Evolutionary conservation across 2,113 vertebrate species (phyloP).

Genomic region (Noctilio leporinus): DNA sequence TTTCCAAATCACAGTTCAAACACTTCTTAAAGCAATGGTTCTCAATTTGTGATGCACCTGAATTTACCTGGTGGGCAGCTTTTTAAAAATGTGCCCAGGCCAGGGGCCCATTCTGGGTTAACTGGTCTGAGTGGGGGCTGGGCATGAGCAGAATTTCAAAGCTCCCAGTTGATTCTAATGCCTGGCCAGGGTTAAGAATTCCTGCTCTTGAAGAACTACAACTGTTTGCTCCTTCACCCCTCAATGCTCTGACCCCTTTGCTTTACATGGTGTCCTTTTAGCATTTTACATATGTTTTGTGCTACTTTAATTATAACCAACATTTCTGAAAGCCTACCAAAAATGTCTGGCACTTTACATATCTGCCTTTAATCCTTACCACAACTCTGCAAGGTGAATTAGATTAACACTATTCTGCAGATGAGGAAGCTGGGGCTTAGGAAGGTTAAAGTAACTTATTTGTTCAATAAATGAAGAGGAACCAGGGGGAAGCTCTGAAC

Average conservation of each 20-base stretch:
- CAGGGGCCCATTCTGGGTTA: not conserved
- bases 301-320: constrained; percentile 17
- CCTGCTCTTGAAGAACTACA: not conserved
- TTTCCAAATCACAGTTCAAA: not conserved
- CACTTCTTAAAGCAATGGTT: not conserved
- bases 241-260: not conserved
- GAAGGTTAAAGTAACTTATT: not conserved
- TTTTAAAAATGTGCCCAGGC: not conserved
- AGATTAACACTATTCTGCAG: constrained; percentile 49
- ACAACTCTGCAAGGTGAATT: constrained; percentile 18
- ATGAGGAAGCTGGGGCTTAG: constrained; percentile 40
- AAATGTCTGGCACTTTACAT: not conserved
- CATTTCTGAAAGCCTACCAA: not conserved
- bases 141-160: not conserved
- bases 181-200: not conserved
- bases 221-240: not conserved
- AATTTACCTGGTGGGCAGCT: not conserved
- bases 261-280: not conserved
- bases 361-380: constrained; percentile 34
- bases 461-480: not conserved
- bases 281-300: not conserved
- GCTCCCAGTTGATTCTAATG: not conserved
- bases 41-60: not conserved
- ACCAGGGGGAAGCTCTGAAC: not conserved
- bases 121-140: not conserved